Evolutionary conservation across 2,113 vertebrate genomes (phyloP).

Genomic region (Hiodon alosoides): DNA sequence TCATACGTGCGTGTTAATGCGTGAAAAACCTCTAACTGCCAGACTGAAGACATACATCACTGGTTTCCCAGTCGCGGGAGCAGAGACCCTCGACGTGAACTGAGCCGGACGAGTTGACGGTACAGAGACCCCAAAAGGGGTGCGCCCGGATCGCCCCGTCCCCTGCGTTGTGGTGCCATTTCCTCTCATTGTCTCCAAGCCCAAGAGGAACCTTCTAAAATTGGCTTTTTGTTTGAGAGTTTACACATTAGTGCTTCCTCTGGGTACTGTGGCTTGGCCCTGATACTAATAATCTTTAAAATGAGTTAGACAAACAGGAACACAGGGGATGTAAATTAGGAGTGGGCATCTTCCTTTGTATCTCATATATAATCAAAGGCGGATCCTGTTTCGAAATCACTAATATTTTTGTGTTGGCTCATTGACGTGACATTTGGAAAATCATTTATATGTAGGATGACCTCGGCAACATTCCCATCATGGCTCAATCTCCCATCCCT

Average conservation of each 20-base stretch:
- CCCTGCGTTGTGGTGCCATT: constrained; percentile 67
- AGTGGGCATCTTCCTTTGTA: constrained; percentile 49
- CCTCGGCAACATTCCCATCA: neutral
- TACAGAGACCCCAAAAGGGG: constrained; percentile 48
- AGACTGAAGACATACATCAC: too few relatives aligned
- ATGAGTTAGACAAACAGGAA: constrained; percentile 61
- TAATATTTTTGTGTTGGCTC: constrained; percentile 29
- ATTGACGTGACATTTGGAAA: constrained; percentile 20
- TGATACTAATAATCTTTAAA: constrained; percentile 54
- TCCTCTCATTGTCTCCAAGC: constrained; percentile 78
- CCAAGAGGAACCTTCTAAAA: constrained; percentile 75
- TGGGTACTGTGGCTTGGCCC: constrained; percentile 34
- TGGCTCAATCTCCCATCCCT: too few relatives aligned
- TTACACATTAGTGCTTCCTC: constrained; percentile 69
- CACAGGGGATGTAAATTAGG: constrained; percentile 59
- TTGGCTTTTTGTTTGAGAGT: constrained; percentile 80
- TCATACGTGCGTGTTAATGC: too few relatives aligned
- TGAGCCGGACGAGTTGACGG: neutral
- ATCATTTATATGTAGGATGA: constrained; percentile 4
- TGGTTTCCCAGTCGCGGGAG: too few relatives aligned
- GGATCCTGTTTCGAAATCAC: constrained; percentile 51
- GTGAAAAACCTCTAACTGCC: too few relatives aligned
- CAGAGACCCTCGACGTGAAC: neutral
- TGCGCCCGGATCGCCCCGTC: constrained; percentile 54
- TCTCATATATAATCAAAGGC: constrained; percentile 44